Percentiles rank a stretch among this genome's conserved stretches.
These are phyloP conservation scores for Trachymyrmex cornetzi DNA, from an alignment of 1,140 invertebrate genomes.

Conservation along the genomic window DNA sequence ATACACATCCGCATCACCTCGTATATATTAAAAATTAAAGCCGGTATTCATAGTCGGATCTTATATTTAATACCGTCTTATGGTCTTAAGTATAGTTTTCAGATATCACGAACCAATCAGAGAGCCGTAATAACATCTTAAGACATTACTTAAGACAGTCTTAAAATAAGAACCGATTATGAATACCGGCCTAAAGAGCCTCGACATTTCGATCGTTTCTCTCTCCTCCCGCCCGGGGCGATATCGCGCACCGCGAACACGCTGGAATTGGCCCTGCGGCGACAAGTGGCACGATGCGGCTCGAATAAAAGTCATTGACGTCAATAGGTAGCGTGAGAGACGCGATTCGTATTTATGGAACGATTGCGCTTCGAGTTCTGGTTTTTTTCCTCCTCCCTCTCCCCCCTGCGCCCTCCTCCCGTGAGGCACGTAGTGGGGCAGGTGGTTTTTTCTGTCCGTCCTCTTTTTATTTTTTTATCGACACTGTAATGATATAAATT, in stretches of 20 bases:
- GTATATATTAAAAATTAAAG: not conserved
- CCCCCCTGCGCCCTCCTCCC: not conserved
- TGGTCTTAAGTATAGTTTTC: too few species aligned
- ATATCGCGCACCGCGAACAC: not conserved
- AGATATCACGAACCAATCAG: too few species aligned
- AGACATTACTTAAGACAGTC: too few species aligned
- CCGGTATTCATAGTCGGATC: too few species aligned
- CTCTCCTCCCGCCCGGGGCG: not conserved
- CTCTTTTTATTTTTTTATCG: not conserved
- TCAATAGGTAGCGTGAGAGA: conserved; percentile 68
- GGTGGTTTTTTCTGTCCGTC: not conserved
- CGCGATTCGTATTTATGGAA: conserved; percentile 58
- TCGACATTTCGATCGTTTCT: conserved; percentile 29
- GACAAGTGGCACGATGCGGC: conserved; percentile 37
- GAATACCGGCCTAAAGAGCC: not conserved
- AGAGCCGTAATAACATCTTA: too few species aligned
- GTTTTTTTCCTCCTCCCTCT: not conserved
- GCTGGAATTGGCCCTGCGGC: conserved; percentile 36
- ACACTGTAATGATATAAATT: not conserved
- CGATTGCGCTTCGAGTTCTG: conserved; percentile 42
- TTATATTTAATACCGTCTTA: too few species aligned
- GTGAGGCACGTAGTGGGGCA: not conserved
- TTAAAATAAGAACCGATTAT: too few species aligned
- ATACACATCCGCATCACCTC: not conserved
- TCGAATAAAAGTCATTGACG: conserved; percentile 74